phyloP scores from a whole-genome alignment of 2,888 invertebrate species.

The Spodoptera exigua region DNA sequence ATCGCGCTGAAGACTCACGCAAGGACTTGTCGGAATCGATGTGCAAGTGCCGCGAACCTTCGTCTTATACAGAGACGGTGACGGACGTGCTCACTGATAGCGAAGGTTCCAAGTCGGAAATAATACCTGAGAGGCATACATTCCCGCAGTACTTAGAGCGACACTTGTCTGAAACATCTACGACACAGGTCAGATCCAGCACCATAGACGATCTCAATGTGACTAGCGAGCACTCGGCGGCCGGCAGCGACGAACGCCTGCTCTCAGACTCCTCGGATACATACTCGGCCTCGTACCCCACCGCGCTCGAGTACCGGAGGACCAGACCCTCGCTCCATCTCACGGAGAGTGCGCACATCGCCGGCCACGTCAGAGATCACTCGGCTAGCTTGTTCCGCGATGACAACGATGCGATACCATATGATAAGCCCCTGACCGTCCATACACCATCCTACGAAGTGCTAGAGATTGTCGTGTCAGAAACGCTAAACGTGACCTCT shows the following conservation, averaged over 20 bases:
- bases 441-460: slow-evolving; percentile 76
- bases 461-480: slow-evolving; percentile 84
- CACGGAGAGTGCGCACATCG: slow-evolving; percentile 58
- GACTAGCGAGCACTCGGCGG: slow-evolving; percentile 30
- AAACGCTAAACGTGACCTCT: slow-evolving; percentile 69
- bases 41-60: slow-evolving; percentile 53
- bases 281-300: slow-evolving; percentile 69
- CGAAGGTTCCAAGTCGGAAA: slow-evolving; percentile 55
- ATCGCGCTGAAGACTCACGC: slow-evolving; percentile 58
- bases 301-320: slow-evolving; percentile 64
- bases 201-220: slow-evolving; percentile 22
- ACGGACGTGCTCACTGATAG: slow-evolving; percentile 62
- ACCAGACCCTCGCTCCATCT: slow-evolving; percentile 23
- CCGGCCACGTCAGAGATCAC: slow-evolving; percentile 65
- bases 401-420: slow-evolving; percentile 65
- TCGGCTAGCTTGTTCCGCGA: slow-evolving; percentile 64
- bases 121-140: slow-evolving; percentile 29
- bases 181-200: slow-evolving; percentile 52
- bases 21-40: slow-evolving; percentile 62
- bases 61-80: slow-evolving; percentile 54
- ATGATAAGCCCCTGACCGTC: slow-evolving; percentile 64
- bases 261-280: slow-evolving; percentile 68
- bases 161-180: slow-evolving; percentile 47
- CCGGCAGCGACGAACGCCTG: slow-evolving; percentile 58
- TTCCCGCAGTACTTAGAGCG: slow-evolving; percentile 48